Percentiles rank a stretch among this genome's conserved stretches.
These are phyloP conservation scores for Paralinhomoeus sp. DNA, from an alignment of 2,888 invertebrate genomes.

Conservation along the genomic window DNA sequence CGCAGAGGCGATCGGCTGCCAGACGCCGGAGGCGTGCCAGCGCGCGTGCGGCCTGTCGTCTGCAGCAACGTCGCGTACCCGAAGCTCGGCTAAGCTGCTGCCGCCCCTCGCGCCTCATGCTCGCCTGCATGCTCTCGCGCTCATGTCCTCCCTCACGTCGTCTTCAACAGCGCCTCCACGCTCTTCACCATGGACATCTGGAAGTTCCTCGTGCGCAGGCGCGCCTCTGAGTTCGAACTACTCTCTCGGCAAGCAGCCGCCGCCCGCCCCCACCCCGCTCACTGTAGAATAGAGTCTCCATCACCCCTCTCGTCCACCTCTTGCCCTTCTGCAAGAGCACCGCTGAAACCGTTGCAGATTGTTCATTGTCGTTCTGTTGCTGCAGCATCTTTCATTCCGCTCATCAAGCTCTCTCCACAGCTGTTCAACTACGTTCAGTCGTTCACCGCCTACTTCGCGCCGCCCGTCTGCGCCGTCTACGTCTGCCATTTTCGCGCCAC, in stretches of 20 bases:
- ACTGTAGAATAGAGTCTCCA: too few species aligned
- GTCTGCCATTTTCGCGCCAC: constrained; percentile 31
- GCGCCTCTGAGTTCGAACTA: not conserved
- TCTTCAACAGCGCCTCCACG: constrained; percentile 36
- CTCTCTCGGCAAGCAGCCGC: not conserved
- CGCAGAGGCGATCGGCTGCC: too few species aligned
- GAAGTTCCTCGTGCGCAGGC: not conserved
- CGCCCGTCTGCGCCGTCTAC: constrained; percentile 35
- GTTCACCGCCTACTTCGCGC: constrained; percentile 34
- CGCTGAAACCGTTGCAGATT: constrained; percentile 16
- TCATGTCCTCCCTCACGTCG: constrained; percentile 35
- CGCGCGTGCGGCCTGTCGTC: too few species aligned
- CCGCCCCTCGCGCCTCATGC: constrained; percentile 28
- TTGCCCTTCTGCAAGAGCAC: not conserved
- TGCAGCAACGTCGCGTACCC: constrained; percentile 35
- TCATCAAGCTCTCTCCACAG: constrained; percentile 30
- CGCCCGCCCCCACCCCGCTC: too few species aligned
- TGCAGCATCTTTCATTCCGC: constrained; percentile 29
- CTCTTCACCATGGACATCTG: constrained; percentile 36
- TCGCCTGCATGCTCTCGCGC: constrained; percentile 36
- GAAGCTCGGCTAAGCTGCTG: too few species aligned
- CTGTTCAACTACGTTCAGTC: constrained; percentile 36
- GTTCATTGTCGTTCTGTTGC: constrained; percentile 28
- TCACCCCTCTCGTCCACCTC: too few species aligned
- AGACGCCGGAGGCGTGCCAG: too few species aligned